Percentiles rank a stretch among this genome's conserved stretches.
phyloP scores from a whole-genome alignment of 1,140 invertebrate genomes.

The Zaprionus lachaisei region DNA sequence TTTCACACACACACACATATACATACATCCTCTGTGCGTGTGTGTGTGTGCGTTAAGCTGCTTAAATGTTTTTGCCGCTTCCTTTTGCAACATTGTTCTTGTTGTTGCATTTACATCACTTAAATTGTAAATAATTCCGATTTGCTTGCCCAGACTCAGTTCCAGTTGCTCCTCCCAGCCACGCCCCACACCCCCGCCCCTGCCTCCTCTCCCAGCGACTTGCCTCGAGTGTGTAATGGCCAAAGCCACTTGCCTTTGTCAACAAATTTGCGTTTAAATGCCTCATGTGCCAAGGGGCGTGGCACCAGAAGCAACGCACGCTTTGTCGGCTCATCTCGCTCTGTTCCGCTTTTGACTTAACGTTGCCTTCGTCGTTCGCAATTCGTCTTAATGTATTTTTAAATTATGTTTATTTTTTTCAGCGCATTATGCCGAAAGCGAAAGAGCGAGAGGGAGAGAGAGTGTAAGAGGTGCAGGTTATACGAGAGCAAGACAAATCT shows the following conservation, averaged over 20 bases:
- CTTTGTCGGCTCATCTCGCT: slow-evolving; percentile 36
- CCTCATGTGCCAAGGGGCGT: slow-evolving; percentile 48
- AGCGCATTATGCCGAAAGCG: slow-evolving; percentile 40
- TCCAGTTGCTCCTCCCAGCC: background rate
- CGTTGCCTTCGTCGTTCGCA: slow-evolving; percentile 37
- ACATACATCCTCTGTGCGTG: background rate
- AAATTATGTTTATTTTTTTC: slow-evolving; percentile 74
- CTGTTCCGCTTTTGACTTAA: slow-evolving; percentile 29
- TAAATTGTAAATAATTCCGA: slow-evolving; percentile 80
- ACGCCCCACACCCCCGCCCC: background rate
- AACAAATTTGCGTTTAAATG: slow-evolving; percentile 80
- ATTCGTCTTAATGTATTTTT: slow-evolving; percentile 77
- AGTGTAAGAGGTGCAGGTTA: background rate
- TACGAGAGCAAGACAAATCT: slow-evolving; percentile 4
- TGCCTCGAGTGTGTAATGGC: slow-evolving; percentile 69
- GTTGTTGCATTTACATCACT: slow-evolving; percentile 76
- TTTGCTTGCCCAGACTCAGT: slow-evolving; percentile 50
- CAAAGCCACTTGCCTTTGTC: slow-evolving; percentile 80
- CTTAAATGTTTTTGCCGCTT: slow-evolving; percentile 74
- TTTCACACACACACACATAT: background rate
- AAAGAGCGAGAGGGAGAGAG: background rate
- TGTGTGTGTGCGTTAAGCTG: slow-evolving; percentile 66
- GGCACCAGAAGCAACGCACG: background rate
- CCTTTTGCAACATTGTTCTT: slow-evolving; percentile 69
- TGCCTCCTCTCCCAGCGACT: background rate